Evolutionary conservation across 2,797 vertebrate species (phyloP), one percentile per base, ranked within the genome.

Genomic region (Tapera naevia): DNA sequence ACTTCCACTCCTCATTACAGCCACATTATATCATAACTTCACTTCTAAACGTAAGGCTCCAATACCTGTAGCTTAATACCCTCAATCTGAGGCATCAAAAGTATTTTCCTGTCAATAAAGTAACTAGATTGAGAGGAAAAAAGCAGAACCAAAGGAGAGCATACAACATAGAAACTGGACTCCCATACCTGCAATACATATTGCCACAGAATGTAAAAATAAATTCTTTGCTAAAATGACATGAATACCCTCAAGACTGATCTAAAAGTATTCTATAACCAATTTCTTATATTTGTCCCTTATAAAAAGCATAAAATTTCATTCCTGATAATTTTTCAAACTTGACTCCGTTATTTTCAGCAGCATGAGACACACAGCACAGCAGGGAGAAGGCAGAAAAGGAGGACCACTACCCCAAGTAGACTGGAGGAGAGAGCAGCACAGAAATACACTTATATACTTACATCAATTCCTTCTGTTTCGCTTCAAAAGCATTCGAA

Each of bases 401-500:
- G 32, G 0, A 0, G 15, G 13, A 13, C 37, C 65, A 54, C n/a
- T 50, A 67, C 48, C 37, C n/a, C 12, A 15, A 74, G 43, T 7
- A 25, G 7, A 35, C 19, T 27, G n/a, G 35, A 78, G 27, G 51
- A 80, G 28, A 64, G 15, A 15, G 5, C 22, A 58, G 62, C 33
- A 66, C 18, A 27, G 33, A 60, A 85, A 82, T 18, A 41, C 25
- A 61, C 21, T 48, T 48, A 25, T 15, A 16, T 43, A 27, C 6
- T 69, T 18, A 1, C 13, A 71, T 27, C 19, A 45, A 16, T 32
- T 79, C n/a, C 35, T 89, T 58, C 70, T 16, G 41, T 6, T 93
- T 50, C 57, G 46, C 24, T 75, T 69, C n/a, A 75, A 75, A 80
- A 48, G 28, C 13, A 65, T 56, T 23, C 65, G 30, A 80, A 79